A percentile compares a stretch with the other conserved stretches of the same genome.
These are phyloP conservation scores for Parochlus steinenii DNA, from an alignment of 2,888 invertebrate species.

Conservation along the genomic window DNA sequence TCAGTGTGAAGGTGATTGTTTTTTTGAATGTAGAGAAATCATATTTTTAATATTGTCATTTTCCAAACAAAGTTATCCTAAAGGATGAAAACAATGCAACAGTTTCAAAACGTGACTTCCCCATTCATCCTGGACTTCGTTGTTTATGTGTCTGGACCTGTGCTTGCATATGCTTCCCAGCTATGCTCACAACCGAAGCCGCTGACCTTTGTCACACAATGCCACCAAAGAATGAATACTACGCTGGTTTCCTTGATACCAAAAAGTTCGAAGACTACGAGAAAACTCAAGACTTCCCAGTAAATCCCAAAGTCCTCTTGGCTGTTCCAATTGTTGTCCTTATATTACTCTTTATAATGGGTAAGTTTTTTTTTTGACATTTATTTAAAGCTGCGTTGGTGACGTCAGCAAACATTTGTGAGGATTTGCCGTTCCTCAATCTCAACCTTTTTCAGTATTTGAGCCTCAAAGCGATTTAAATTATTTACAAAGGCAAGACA, in stretches of 20 bases:
- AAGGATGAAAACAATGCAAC: background rate
- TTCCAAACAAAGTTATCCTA: conserved; percentile 1
- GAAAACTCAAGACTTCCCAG: background rate
- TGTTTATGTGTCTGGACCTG: conserved; percentile 9
- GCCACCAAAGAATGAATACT: conserved; percentile 1
- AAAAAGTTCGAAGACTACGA: background rate
- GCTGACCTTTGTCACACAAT: conserved; percentile 7
- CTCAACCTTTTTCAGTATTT: too few relatives aligned
- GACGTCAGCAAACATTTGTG: too few relatives aligned
- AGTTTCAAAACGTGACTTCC: conserved; percentile 3
- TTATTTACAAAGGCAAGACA: too few relatives aligned
- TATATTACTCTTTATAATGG: background rate
- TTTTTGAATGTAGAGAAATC: too few relatives aligned
- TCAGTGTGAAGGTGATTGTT: conserved; percentile 9
- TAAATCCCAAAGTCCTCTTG: background rate
- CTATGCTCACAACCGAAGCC: conserved; percentile 2
- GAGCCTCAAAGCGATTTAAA: too few relatives aligned
- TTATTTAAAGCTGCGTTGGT: too few relatives aligned
- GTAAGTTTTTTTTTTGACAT: too few relatives aligned
- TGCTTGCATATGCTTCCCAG: conserved; percentile 3
- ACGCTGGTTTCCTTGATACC: conserved; percentile 9
- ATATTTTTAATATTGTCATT: too few relatives aligned
- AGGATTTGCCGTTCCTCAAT: too few relatives aligned
- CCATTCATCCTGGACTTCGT: background rate
- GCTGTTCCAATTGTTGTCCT: background rate